Percentiles rank a stretch among this genome's conserved stretches.
These are phyloP conservation scores for Molossus alvarezi DNA, from an alignment of 2,797 vertebrate genomes.

Conservation along the genomic window DNA sequence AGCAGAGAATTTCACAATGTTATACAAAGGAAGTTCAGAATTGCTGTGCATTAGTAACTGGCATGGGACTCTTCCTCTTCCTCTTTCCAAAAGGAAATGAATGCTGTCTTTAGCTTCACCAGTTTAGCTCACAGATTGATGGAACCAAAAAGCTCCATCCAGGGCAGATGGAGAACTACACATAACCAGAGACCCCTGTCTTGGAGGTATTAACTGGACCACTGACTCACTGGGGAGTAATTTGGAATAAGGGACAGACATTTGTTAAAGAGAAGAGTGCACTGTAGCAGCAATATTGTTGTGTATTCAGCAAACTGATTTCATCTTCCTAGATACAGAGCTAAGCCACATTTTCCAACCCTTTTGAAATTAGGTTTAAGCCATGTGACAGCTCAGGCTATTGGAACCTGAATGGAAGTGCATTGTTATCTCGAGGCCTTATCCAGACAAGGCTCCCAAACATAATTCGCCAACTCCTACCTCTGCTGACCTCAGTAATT, in stretches of 20 bases:
- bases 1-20: neutral
- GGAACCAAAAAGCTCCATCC: neutral
- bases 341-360: neutral
- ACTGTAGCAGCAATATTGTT: neutral
- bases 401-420: neutral
- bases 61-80: neutral
- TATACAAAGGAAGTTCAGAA: conserved; percentile 15
- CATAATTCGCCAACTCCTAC: neutral
- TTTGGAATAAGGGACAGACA: neutral
- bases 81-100: neutral
- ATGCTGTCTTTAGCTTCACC: neutral
- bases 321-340: conserved; percentile 29
- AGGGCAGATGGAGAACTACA: neutral
- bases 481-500: neutral
- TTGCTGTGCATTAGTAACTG: neutral
- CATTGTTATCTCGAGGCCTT: neutral
- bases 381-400: neutral
- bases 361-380: neutral
- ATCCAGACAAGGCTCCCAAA: neutral
- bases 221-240: neutral
- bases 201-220: neutral
- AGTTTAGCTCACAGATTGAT: neutral
- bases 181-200: neutral
- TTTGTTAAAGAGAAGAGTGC: neutral
- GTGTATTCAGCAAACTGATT: neutral